Base-by-base conservation (phyloP, 2,888 invertebrate genomes). In the Chesias legatella region DNA sequence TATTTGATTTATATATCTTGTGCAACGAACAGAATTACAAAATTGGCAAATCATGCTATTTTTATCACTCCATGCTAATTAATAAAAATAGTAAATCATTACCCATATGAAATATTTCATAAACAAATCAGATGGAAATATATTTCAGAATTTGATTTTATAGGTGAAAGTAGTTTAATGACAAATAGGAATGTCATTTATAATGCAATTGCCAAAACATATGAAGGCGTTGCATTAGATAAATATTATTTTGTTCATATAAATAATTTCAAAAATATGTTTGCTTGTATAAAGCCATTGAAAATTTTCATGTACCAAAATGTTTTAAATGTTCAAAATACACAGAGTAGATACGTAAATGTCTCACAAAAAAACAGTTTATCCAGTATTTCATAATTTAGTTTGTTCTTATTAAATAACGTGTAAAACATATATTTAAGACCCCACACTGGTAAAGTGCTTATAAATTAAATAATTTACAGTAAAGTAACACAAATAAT, bases 121-220 rank as follows among this genome's bases (percentile, higher is more conserved):
- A 33, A 42, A 36, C 11, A 8, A 25, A 39, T 23, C 41, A 37
- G 37, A 25, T 39, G 25, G 17, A 32, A 41, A 35, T 25, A 28
- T 37, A 40, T 51, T 53, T 23, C 6, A 10, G 58, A 61, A 60
- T 51, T 58, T 56, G 60, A 67, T 75, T 80, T 77, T 78, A 80
- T 79, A 79, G 81, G 79, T 80, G 79, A 81, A 75, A 59, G 63
- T 26, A 27, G n/a, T n/a, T 52, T 56, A 44, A 59, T 63, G 58
- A 67, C 60, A 60, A 47, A 33, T 33, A 46, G 54, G 53, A 60
- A 63, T 58, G 63, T 54, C 58, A 59, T 51, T 51, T 24, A 31
- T 31, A 44, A 43, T 43, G 41, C 52, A 50, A 43, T 27, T 43
- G 75, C 84, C 86, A 85, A 85, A 86, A 86, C 85, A 86, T 83